phyloP scores from a whole-genome alignment of 2,888 invertebrate genomes.

The Pseudanteris insignis region DNA sequence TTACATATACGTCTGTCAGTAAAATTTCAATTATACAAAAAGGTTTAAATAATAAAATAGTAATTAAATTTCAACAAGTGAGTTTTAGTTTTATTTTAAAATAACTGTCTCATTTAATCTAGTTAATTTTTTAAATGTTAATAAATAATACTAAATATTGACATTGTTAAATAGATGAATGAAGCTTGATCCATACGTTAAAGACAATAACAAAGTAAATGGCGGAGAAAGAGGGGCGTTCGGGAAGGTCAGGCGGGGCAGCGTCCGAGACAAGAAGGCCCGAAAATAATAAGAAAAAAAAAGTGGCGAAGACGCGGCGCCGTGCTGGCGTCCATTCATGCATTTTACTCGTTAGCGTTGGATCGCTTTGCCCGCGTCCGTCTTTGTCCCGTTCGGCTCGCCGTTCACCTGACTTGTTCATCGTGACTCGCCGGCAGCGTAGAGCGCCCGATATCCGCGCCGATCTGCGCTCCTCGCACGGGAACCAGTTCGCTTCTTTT shows the following conservation, averaged over 20 bases:
- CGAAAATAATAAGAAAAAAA: slow-evolving; percentile 37
- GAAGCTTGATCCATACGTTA: not conserved
- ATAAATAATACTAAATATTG: not conserved
- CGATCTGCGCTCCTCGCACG: slow-evolving; percentile 27
- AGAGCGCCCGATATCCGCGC: slow-evolving; percentile 36
- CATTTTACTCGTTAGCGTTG: slow-evolving; percentile 62
- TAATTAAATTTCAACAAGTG: no score
- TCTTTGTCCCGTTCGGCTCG: slow-evolving; percentile 22
- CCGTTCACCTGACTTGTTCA: slow-evolving; percentile 35
- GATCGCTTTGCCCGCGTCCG: slow-evolving; percentile 29
- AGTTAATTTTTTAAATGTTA: no score
- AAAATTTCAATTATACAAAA: no score
- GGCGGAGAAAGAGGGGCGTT: slow-evolving; percentile 21
- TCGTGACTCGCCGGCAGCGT: slow-evolving; percentile 38
- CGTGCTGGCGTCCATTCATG: slow-evolving; percentile 62
- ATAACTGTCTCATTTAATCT: no score
- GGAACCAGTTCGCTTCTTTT: slow-evolving; percentile 41
- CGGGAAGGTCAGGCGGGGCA: slow-evolving; percentile 21
- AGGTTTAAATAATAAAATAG: no score
- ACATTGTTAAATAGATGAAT: no score
- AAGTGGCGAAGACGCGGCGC: slow-evolving; percentile 60
- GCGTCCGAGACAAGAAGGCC: slow-evolving; percentile 24
- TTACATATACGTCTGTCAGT: no score
- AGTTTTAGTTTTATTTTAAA: no score
- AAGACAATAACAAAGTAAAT: slow-evolving; percentile 20